Evolutionary conservation across 1,140 invertebrate species (phyloP).

Genomic region (Drosophila parabipectinata): DNA sequence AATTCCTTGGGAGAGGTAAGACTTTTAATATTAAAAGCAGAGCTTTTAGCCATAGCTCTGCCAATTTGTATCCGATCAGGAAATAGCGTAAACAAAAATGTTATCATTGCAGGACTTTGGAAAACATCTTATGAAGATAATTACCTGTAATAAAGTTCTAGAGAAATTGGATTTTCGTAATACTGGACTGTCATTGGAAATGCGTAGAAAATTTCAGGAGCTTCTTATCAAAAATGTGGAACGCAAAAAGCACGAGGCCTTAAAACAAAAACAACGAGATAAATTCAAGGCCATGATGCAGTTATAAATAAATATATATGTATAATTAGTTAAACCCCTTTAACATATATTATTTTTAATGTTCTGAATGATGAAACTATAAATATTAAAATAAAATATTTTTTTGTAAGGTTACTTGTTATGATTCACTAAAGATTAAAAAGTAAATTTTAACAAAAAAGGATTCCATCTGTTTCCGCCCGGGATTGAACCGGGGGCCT

Average conservation of each 20-base stretch:
- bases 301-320: constrained; percentile 25
- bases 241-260: constrained; percentile 52
- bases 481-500: constrained; percentile 94
- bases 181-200: constrained; percentile 56
- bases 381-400: not conserved
- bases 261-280: constrained; percentile 57
- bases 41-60: no score
- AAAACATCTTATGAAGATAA: constrained; percentile 65
- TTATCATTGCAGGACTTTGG: constrained; percentile 56
- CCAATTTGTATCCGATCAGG: no score
- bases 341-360: not conserved
- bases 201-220: constrained; percentile 62
- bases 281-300: constrained; percentile 67
- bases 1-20: constrained; percentile 69
- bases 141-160: constrained; percentile 69
- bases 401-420: no score
- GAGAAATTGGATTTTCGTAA: constrained; percentile 74
- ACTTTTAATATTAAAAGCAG: no score
- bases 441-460: not conserved
- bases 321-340: not conserved
- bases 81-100: no score
- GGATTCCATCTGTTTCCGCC: constrained; percentile 88
- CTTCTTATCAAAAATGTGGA: constrained; percentile 61
- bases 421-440: not conserved
- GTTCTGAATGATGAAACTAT: no score